Evolutionary conservation across 2,888 invertebrate species (phyloP), one percentile per base, ranked within the genome.

Genomic region (Allolobophora icterica): DNA sequence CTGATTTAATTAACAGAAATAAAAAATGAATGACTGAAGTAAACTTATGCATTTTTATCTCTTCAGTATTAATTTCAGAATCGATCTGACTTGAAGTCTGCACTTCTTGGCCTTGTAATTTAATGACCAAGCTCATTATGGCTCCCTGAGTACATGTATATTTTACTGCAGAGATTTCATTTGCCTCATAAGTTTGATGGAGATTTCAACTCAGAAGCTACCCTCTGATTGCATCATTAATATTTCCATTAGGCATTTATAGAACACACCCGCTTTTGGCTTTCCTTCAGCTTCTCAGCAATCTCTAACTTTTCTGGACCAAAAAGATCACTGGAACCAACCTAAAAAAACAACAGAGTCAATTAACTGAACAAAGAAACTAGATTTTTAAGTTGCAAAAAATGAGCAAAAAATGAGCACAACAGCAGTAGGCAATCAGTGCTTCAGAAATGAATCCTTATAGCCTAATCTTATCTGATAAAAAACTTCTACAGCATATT

Each of bases 271-370:
- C 38, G 34, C 38, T 87, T 34, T 24, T 87, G 3, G 35, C 87
- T 87, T 17, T 87, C 87, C 38, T 33, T 17, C 38, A 87, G 24
- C 34, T 87, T 87, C 87, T 24, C 87, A n/a, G 87, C 87, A 87
- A 87, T 87, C n/a, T 87, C 87, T 11, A n/a, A 71, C 71, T 71
- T 71, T 71, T 71, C 71, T 71, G 71, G 71, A 71, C 71, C 71
- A 34, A 24, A 87, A 21, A 38, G 17, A 35, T 87, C 87, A 35
- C 35, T 38, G 6, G 87, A 87, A 35, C 87, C 87, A 87, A 87
- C 87, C 87, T 87, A 87, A 17, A 87, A 35, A 87, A 71, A 1
- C 71, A 71, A 71, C 71, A 71, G 24, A 58, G 11, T n/a, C 13
- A 71, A 71, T 71, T 71, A 71, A 71, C 71, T 71, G 71, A 71